These are phyloP conservation scores for Drosophila pruinosa DNA, from an alignment of 1,140 invertebrate genomes.

Conservation along the genomic window DNA sequence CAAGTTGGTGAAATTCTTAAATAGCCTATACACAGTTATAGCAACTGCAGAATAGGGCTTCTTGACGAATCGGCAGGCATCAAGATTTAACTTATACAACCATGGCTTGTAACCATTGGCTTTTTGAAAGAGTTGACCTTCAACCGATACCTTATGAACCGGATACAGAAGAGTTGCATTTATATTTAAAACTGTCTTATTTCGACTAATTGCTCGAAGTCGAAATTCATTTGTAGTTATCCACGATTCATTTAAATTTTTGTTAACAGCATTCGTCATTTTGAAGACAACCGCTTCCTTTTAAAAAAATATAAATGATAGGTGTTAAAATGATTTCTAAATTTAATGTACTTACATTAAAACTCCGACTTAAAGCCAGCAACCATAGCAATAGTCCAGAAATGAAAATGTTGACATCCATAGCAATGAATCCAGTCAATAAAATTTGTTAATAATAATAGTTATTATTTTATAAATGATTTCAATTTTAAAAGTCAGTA, in stretches of 20 bases:
- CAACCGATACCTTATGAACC: not conserved
- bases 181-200: constrained; percentile 7
- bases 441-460: no score
- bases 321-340: no score
- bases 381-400: no score
- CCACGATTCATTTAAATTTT: constrained; percentile 11
- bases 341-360: no score
- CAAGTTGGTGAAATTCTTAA: constrained; percentile 1
- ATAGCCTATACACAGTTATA: not conserved
- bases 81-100: not conserved
- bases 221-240: not conserved
- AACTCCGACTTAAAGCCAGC: no score
- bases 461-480: no score
- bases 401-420: no score
- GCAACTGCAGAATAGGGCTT: not conserved
- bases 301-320: not conserved
- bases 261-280: constrained; percentile 19
- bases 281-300: constrained; percentile 12
- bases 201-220: not conserved
- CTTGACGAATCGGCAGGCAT: not conserved
- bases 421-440: no score
- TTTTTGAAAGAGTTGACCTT: not conserved
- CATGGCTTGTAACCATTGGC: constrained; percentile 25
- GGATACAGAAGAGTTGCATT: constrained; percentile 4
- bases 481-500: no score